Conservation (phyloP, 2,113 vertebrate genomes). For the Picathartes gymnocephalus region DNA sequence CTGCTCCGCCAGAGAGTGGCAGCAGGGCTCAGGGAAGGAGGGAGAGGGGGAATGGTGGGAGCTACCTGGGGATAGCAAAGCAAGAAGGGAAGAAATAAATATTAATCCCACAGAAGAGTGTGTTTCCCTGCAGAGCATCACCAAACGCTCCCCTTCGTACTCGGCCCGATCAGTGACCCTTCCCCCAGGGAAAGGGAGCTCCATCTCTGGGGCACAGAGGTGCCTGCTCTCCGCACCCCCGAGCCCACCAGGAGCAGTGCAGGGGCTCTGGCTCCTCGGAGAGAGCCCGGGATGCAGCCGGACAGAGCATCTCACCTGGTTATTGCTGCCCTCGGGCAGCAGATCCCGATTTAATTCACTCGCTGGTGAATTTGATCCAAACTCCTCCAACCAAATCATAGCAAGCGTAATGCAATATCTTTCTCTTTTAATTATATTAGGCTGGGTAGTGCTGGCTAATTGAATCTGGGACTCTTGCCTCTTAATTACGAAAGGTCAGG, state of each 20-base stretch:
- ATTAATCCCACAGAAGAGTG: rapidly evolving
- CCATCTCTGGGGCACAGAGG: background rate
- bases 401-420: conserved; percentile 9
- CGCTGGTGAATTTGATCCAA: background rate
- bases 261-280: rapidly evolving
- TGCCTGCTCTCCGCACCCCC: background rate
- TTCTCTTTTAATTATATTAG: conserved; percentile 10
- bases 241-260: rapidly evolving
- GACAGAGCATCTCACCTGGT: background rate
- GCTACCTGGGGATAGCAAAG: background rate
- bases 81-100: background rate
- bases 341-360: background rate
- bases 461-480: conserved; percentile 29
- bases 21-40: background rate
- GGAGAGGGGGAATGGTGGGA: background rate
- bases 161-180: rapidly evolving
- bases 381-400: conserved; percentile 29
- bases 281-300: background rate
- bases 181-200: background rate
- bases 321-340: background rate
- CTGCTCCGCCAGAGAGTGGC: background rate
- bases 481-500: conserved; percentile 2
- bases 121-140: background rate
- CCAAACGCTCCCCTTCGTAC: rapidly evolving
- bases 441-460: conserved; percentile 1